phyloP scores from a whole-genome alignment of 1,140 invertebrate genomes.

The Lepidurus couesii region DNA sequence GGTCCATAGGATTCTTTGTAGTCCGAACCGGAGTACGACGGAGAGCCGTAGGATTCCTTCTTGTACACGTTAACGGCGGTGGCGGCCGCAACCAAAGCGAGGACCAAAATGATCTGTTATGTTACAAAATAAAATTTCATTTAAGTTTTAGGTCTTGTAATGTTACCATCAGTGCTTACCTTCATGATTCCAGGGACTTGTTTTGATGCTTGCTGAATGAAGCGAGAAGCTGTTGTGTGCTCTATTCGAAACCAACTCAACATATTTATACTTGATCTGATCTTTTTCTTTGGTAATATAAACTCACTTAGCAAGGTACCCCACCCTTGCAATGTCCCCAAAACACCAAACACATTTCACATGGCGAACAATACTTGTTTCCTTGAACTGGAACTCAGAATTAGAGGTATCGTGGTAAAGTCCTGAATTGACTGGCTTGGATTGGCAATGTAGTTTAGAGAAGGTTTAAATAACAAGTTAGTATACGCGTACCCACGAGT shows the following conservation, averaged over 20 bases:
- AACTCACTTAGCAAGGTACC: too few species aligned
- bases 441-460: too few species aligned
- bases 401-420: too few species aligned
- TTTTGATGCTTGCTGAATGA: not conserved
- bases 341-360: not conserved
- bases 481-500: too few species aligned
- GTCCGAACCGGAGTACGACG: not conserved
- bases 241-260: not conserved
- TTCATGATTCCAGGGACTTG: not conserved
- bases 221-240: not conserved
- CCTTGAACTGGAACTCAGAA: too few species aligned
- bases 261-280: not conserved
- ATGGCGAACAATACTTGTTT: not conserved
- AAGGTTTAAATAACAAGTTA: too few species aligned
- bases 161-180: not conserved
- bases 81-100: not conserved
- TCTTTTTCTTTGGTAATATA: not conserved
- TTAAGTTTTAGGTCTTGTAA: not conserved
- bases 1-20: slow-evolving; percentile 29
- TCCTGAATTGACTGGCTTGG: too few species aligned
- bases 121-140: not conserved
- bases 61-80: not conserved
- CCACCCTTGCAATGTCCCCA: not conserved
- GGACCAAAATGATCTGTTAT: not conserved
- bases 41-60: not conserved